Evolutionary conservation across 1,140 invertebrate species (phyloP), one percentile per base, ranked within the genome.

Genomic region (Lepidurus couesii): DNA sequence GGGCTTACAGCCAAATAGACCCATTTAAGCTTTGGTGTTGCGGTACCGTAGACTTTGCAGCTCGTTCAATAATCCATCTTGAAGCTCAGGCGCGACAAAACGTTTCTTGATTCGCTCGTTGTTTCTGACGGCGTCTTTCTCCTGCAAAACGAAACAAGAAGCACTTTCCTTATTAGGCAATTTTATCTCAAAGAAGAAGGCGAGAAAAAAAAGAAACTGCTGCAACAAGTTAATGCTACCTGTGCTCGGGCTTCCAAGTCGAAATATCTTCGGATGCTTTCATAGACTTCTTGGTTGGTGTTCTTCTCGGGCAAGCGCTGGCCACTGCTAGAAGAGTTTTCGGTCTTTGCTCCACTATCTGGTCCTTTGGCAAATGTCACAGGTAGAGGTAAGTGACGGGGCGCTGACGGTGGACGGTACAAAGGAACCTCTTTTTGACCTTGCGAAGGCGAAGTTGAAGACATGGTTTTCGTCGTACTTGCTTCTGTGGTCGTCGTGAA

Each of bases 401-500:
- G 13, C 53, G 53, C 16, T 65, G 53, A 65, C 4, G 53, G 53
- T 65, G 53, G 53, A 65, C 53, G 53, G 43, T 44, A 44, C 44
- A 45, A 77, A 74, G 44, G 76, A n/a, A 44, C 76, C 44, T 53
- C 26, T 9, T 45, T 44, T n/a, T 77, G 47, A 47, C 47, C 76
- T 65, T 21, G 4, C 47, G 47, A 44, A 77, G 44, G 47, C 8
- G 44, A 65, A 10, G 24, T 42, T 77, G 76, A 77, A 44, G 76
- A 77, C 24, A 77, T 65, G 47, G 44, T 21, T 47, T 45, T 53
- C 0, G 16, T 44, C 24, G 47, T 44, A 21, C 10, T 77, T 43
- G 47, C 44, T 77, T 53, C 47, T 13, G 24, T 34, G n/a, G 76
- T 44, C 9, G 13, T 16, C 21, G 53, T 16, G 6, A 7, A 7